Conservation (phyloP, 2,113 vertebrate genomes). For the Garra rufa region DNA sequence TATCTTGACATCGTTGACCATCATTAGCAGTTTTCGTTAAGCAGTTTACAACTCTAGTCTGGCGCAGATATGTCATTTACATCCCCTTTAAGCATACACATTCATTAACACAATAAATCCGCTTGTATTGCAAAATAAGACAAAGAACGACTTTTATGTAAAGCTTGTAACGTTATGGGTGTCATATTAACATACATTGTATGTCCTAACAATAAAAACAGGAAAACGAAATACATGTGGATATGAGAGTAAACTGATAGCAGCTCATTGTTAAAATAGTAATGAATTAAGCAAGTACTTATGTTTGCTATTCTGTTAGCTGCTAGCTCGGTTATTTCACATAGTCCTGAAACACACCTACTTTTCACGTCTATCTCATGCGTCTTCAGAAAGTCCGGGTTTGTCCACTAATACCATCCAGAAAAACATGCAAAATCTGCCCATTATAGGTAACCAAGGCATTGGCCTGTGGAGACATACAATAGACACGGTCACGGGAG, state of each 20-base stretch:
- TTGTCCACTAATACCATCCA: background rate
- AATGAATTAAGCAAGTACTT: background rate
- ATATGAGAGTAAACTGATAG: background rate
- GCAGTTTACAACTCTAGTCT: background rate
- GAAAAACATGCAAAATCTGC: background rate
- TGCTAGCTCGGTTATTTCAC: background rate
- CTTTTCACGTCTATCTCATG: background rate
- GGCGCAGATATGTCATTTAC: background rate
- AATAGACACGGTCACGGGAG: background rate
- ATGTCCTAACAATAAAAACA: background rate
- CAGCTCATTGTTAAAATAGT: background rate
- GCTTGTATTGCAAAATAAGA: background rate
- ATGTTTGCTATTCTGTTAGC: slow-evolving; percentile 14
- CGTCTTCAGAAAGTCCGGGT: slow-evolving; percentile 1
- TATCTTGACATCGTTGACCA: background rate
- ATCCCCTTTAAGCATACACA: background rate
- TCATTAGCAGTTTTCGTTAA: background rate
- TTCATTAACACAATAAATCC: background rate
- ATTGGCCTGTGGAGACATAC: background rate
- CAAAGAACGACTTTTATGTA: background rate
- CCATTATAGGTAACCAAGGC: background rate
- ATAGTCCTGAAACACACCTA: background rate
- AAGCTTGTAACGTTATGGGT: background rate
- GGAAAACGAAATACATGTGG: background rate
- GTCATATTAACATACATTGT: background rate